Percentiles rank a stretch among this genome's conserved stretches.
Evolutionary conservation across 2,113 vertebrate genomes (phyloP).

Genomic region (Malurus elegans): DNA sequence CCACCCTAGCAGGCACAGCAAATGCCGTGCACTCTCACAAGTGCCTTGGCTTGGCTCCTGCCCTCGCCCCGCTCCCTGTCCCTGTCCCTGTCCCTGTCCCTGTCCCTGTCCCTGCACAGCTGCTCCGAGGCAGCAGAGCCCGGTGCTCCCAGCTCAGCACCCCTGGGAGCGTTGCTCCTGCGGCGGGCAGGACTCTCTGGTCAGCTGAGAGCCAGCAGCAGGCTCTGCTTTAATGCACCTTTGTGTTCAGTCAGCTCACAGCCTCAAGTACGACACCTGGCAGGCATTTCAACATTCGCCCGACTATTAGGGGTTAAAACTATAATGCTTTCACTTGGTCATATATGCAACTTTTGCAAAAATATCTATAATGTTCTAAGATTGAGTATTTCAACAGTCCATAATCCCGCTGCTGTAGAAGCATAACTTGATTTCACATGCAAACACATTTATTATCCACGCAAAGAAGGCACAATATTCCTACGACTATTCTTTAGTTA

Average conservation of each 20-base stretch:
- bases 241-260: background rate
- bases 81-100: rapidly evolving
- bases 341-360: background rate
- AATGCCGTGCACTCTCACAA: background rate
- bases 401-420: background rate
- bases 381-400: background rate
- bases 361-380: background rate
- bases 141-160: background rate
- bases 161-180: background rate
- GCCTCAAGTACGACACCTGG: background rate
- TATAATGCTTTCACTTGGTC: background rate
- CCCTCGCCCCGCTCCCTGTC: background rate
- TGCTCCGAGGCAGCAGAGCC: background rate
- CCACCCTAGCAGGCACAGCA: background rate
- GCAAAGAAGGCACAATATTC: background rate
- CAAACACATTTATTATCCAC: background rate
- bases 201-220: background rate
- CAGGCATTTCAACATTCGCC: background rate
- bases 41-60: background rate
- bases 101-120: rapidly evolving
- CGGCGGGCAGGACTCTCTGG: rapidly evolving
- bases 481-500: background rate
- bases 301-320: background rate
- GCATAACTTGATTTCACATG: background rate
- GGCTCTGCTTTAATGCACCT: background rate